Evolutionary conservation across 2,888 invertebrate species (phyloP).

Genomic region (Tipula helvola): DNA sequence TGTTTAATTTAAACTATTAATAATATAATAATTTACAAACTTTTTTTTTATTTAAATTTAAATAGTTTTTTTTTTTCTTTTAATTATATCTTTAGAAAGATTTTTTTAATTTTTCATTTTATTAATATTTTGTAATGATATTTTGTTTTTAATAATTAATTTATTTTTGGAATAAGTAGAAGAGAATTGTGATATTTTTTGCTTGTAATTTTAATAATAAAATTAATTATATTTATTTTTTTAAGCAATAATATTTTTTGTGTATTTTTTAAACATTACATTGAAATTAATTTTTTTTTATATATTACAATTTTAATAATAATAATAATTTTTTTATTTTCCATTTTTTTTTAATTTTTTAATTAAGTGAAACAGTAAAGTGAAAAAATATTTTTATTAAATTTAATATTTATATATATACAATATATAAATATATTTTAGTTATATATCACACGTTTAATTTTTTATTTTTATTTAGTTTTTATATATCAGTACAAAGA

Average conservation of each 20-base stretch:
- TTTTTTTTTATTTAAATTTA: neutral
- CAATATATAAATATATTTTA: neutral
- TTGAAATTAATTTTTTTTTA: neutral
- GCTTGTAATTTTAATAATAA: neutral
- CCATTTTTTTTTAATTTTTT: neutral
- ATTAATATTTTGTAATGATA: neutral
- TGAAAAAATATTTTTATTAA: neutral
- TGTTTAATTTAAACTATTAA: neutral
- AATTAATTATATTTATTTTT: neutral
- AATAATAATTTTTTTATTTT: neutral
- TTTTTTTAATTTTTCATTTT: neutral
- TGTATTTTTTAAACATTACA: neutral
- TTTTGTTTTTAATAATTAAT: neutral
- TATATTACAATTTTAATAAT: neutral
- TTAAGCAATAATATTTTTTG: neutral
- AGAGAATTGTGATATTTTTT: constrained; percentile 4
- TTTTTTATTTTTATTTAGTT: neutral
- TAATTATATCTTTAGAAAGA: neutral
- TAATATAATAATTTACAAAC: neutral
- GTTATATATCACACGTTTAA: neutral
- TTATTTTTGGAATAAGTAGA: neutral
- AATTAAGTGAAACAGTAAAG: neutral
- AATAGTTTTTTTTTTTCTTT: neutral
- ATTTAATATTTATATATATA: neutral
- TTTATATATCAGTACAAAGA: constrained; percentile 4